Percentiles rank a stretch among this genome's conserved stretches.
phyloP scores from a whole-genome alignment of 64 coral and sea anemone species.

The Cladopsammia gracilis region DNA sequence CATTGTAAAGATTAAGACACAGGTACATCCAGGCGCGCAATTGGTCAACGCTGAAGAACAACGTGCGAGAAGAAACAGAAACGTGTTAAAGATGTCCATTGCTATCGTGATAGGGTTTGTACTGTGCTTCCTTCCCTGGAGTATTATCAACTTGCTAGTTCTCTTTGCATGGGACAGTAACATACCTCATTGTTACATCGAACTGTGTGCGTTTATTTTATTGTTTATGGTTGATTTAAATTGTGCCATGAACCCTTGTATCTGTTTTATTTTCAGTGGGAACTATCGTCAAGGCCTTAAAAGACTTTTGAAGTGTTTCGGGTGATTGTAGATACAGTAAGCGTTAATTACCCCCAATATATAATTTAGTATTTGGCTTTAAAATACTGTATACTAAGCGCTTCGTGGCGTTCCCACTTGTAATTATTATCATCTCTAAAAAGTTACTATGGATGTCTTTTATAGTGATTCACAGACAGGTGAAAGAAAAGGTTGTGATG shows the following conservation, averaged over 20 bases:
- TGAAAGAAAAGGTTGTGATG: no score
- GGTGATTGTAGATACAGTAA: no score
- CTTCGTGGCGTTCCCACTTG: no score
- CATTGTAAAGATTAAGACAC: constrained; percentile 1
- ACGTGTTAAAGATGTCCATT: constrained; percentile 35
- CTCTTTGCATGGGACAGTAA: background rate
- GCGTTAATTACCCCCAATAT: no score
- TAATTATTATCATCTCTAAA: no score
- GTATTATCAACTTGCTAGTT: background rate
- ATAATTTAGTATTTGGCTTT: no score
- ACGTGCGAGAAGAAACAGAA: background rate
- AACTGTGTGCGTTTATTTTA: background rate
- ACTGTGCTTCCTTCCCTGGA: constrained; percentile 3
- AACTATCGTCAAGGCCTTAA: background rate
- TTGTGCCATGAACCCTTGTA: background rate
- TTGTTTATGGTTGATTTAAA: background rate
- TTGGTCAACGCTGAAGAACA: background rate
- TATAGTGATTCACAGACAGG: no score
- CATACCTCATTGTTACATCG: background rate
- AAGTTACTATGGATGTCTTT: no score
- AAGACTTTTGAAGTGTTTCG: background rate
- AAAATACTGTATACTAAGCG: no score
- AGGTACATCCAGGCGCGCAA: background rate
- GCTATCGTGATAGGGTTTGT: constrained; percentile 25
- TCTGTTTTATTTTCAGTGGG: constrained; percentile 8